phyloP scores from a whole-genome alignment of 2,113 vertebrate genomes.

The Tyrannus savana region DNA sequence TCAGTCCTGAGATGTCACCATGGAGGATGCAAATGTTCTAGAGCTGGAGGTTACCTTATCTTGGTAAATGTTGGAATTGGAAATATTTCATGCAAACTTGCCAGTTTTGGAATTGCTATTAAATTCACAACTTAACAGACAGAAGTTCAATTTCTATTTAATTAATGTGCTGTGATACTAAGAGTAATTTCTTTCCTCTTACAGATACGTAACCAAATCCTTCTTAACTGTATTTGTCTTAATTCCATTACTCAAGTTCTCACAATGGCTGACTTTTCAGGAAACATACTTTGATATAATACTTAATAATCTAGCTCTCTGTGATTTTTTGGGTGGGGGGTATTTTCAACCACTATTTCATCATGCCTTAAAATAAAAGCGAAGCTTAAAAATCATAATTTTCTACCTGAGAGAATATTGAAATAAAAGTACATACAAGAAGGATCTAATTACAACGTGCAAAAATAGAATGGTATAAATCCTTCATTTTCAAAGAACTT shows the following conservation, averaged over 20 bases:
- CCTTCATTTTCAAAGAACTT: neutral
- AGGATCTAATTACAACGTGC: constrained; percentile 8
- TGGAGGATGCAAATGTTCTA: rapidly evolving
- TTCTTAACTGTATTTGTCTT: neutral
- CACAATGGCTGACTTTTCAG: neutral
- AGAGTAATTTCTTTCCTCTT: neutral
- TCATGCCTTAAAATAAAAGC: neutral
- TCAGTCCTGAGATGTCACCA: neutral
- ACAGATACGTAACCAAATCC: neutral
- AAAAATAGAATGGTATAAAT: neutral
- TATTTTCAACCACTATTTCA: neutral
- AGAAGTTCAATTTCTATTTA: neutral
- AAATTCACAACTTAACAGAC: neutral
- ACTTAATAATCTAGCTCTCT: neutral
- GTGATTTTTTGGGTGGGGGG: neutral
- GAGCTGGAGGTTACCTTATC: neutral
- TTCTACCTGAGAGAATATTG: constrained; percentile 11
- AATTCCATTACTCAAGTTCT: neutral
- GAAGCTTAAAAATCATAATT: neutral
- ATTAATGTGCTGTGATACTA: neutral
- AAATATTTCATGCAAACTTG: neutral
- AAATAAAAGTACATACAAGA: constrained; percentile 6
- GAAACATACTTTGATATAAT: neutral
- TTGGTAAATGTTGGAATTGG: neutral
- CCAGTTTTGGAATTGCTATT: neutral